A percentile compares a stretch with the other conserved stretches of the same genome.
Conservation (phyloP, 2,797 vertebrate genomes). For the Anguilla anguilla region DNA sequence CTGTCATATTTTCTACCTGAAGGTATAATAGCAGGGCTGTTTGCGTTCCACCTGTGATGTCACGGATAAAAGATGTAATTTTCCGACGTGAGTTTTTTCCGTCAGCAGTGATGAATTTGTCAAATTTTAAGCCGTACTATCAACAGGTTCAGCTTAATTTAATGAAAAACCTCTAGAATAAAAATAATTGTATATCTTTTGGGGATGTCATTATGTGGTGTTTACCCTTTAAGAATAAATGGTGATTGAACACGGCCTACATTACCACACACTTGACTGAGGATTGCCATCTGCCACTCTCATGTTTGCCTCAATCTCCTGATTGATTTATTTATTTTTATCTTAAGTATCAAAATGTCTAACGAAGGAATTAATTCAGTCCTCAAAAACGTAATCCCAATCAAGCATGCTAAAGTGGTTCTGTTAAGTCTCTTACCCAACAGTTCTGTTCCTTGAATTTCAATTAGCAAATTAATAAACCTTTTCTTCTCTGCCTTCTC, state of each 20-base stretch:
- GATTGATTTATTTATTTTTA: neutral
- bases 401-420: conserved; percentile 44
- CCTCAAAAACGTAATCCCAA: conserved; percentile 34
- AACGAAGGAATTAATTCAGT: conserved; percentile 17
- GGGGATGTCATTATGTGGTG: too few species aligned
- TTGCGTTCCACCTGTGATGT: too few species aligned
- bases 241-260: neutral
- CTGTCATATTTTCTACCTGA: too few species aligned
- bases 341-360: neutral
- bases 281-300: neutral
- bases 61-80: too few species aligned
- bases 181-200: too few species aligned
- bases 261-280: neutral
- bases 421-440: conserved; percentile 46
- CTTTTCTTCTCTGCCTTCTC: conserved; percentile 52
- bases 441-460: conserved; percentile 56
- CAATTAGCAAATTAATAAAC: conserved; percentile 66
- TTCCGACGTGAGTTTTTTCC: too few species aligned
- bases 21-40: too few species aligned
- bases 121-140: too few species aligned
- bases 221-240: neutral
- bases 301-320: neutral
- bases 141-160: too few species aligned
- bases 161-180: too few species aligned
- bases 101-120: too few species aligned